A percentile compares a stretch with the other conserved stretches of the same genome.
Evolutionary conservation across 2,797 vertebrate species (phyloP).

Genomic region (Geotrypetes seraphini): DNA sequence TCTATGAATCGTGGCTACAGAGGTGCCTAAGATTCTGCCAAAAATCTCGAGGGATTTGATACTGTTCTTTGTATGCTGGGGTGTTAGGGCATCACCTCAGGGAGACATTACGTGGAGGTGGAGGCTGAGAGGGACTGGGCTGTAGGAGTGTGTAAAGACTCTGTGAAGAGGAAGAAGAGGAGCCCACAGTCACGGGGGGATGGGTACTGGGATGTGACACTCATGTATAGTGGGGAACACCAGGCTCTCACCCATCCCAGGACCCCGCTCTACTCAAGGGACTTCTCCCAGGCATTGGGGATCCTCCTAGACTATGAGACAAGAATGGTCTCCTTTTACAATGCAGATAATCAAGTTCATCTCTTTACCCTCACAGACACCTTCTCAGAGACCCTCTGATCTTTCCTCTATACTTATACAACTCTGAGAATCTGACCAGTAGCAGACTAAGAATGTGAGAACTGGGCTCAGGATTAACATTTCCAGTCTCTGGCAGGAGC

Average conservation of each 20-base stretch:
- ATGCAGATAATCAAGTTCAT: too few species aligned
- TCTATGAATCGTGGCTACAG: conserved; percentile 78
- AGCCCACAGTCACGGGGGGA: conserved; percentile 76
- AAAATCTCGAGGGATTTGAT: conserved; percentile 78
- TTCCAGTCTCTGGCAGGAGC: too few species aligned
- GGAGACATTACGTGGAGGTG: conserved; percentile 85
- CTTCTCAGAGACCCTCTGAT: conserved; percentile 72
- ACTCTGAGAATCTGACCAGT: too few species aligned
- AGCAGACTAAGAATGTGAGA: too few species aligned
- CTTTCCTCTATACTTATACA: conserved; percentile 72
- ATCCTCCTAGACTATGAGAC: conserved; percentile 86
- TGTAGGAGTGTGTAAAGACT: conserved; percentile 76
- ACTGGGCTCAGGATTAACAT: too few species aligned
- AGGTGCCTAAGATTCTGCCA: conserved; percentile 63
- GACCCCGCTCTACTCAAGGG: conserved; percentile 68
- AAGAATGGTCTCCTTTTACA: conserved; percentile 84
- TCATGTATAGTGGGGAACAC: conserved; percentile 80
- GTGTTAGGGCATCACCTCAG: conserved; percentile 65
- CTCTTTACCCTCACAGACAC: conserved; percentile 73
- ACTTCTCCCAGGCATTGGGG: conserved; percentile 68
- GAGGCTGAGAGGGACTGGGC: conserved; percentile 83
- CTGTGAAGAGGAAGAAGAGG: conserved; percentile 74
- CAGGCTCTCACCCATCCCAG: conserved; percentile 71
- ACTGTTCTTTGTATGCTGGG: conserved; percentile 75
- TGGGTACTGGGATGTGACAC: conserved; percentile 82